Evolutionary conservation across 1,140 invertebrate species (phyloP), one percentile per base, ranked within the genome.

Genomic region (Platyscapa corneri): DNA sequence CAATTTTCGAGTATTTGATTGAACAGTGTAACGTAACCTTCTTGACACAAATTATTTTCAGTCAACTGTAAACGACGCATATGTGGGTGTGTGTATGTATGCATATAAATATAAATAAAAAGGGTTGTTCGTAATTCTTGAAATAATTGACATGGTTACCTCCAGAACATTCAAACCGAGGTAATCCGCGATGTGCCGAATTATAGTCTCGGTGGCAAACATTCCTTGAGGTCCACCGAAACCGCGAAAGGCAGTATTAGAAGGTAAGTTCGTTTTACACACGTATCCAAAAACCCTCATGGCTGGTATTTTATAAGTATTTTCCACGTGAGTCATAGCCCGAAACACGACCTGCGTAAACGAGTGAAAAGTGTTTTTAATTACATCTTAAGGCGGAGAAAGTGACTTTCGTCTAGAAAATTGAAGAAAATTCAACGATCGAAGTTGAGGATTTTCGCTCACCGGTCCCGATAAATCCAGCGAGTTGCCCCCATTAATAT

Each of bases 211-310:
- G 0, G 94, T 95, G 1, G 95, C 94, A 90, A 97, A 96, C 97
- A 98, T 98, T 53, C 96, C 97, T 92, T 98, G 97, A 0, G 97
- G 97, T 0, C 96, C 97, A 20, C 97, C 97, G 90, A 98, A 98
- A 27, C 97, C 97, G 85, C 97, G 93, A 89, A 98, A 98, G 3
- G 97, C 97, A 0, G 97, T 98, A 89, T 98, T 98, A 0, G 97
- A 97, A 0, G 97, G 95, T 32, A 98, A 90, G 94, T 98, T 98
- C 0, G 97, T 98, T 92, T 95, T 96, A 89, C 97, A 98, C 10
- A 95, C 90, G 87, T 95, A 95, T 1, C 96, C 97, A 7, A 92
- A 94, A 1, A 96, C 95, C 87, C 95, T 93, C 14, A 95, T 93
- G 86, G 96, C 95, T 3, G 96, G 96, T 87, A 97, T 95, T 64